These are phyloP conservation scores for Synaphobranchus kaupii DNA, from an alignment of 2,797 vertebrate genomes.

Conservation along the genomic window DNA sequence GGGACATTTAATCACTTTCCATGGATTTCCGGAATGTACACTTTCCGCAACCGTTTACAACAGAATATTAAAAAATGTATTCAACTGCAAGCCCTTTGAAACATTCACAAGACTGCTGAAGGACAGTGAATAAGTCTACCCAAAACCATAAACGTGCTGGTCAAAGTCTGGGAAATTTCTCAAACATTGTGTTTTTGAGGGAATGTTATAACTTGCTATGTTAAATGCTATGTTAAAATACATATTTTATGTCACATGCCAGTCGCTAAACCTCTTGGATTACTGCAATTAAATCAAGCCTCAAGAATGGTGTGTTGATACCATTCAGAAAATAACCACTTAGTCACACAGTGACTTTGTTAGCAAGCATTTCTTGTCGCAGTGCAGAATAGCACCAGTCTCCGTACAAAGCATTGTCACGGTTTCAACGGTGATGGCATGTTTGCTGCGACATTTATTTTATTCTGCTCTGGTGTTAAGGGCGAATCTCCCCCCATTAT, in stretches of 20 bases:
- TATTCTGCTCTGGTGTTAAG: background rate
- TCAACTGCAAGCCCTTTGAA: background rate
- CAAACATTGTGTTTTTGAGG: background rate
- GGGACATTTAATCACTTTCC: background rate
- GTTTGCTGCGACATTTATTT: background rate
- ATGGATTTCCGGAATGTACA: background rate
- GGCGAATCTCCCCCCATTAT: background rate
- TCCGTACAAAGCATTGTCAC: background rate
- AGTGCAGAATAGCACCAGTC: background rate
- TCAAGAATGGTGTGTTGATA: background rate
- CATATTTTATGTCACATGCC: background rate
- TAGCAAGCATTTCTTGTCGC: background rate
- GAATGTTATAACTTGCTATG: background rate
- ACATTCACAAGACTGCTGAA: background rate
- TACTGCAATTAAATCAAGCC: background rate
- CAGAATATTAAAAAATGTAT: background rate
- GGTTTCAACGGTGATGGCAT: background rate
- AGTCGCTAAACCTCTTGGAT: background rate
- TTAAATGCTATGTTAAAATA: background rate
- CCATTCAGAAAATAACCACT: background rate
- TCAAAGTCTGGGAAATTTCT: background rate
- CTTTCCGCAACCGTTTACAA: background rate
- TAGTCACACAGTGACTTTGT: background rate
- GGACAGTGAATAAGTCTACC: background rate
- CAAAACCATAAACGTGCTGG: background rate